Percentiles rank a stretch among this genome's conserved stretches.
Evolutionary conservation across 2,888 invertebrate genomes (phyloP).

Genomic region (Suillia variegata): DNA sequence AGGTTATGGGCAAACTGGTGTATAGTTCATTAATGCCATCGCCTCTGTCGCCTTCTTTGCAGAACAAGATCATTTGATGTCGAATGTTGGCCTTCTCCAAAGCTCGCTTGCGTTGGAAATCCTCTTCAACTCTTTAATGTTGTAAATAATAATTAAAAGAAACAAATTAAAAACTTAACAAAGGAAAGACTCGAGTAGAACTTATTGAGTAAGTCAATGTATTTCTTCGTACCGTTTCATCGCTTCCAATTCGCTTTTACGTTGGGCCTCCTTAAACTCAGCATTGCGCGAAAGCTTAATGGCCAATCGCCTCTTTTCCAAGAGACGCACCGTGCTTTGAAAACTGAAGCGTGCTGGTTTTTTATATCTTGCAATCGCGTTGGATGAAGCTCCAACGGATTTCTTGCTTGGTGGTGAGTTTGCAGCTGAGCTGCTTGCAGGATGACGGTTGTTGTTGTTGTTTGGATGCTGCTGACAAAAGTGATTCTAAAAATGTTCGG

Average conservation of each 20-base stretch:
- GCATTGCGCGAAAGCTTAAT: constrained; percentile 79
- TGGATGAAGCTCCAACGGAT: no score
- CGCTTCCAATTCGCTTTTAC: constrained; percentile 78
- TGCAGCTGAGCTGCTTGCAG: no score
- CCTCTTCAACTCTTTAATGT: constrained; percentile 70
- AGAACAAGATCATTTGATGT: constrained; percentile 71
- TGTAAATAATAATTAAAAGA: background rate
- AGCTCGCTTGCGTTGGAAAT: constrained; percentile 83
- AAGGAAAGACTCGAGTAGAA: no score
- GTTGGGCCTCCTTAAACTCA: constrained; percentile 76
- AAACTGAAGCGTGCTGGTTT: constrained; percentile 76
- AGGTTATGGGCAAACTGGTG: constrained; percentile 70
- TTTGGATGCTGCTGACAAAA: background rate
- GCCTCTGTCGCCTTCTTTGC: constrained; percentile 62
- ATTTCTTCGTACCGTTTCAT: no score
- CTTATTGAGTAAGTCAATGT: no score
- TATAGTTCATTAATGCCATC: constrained; percentile 58
- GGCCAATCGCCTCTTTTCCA: no score
- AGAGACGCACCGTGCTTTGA: constrained; percentile 77
- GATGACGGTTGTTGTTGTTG: no score
- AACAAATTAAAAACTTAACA: no score
- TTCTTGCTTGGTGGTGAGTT: no score
- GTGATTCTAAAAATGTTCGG: background rate
- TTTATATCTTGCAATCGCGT: constrained; percentile 11
- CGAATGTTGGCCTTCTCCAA: constrained; percentile 76